A percentile compares a stretch with the other conserved stretches of the same genome.
Evolutionary conservation across 2,888 invertebrate species (phyloP).

Genomic region (Tenthredo mesomela): DNA sequence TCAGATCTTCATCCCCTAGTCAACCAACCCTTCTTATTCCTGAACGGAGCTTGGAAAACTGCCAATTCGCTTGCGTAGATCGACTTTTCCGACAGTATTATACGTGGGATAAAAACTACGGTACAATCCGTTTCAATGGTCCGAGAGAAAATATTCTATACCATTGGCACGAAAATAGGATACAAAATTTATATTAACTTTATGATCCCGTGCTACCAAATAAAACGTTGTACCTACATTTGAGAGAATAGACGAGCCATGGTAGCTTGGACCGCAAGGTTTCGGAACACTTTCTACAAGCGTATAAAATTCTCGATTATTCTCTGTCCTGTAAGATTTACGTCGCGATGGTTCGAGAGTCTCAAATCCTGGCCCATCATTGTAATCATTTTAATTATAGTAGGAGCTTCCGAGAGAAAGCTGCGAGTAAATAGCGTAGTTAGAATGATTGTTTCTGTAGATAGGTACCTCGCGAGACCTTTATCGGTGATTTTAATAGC

Average conservation of each 20-base stretch:
- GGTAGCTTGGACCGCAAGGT: background rate
- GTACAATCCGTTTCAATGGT: conserved; percentile 51
- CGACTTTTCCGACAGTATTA: conserved; percentile 49
- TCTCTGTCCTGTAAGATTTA: background rate
- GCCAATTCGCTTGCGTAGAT: conserved; percentile 66
- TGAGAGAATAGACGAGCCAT: background rate
- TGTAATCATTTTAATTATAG: conserved; percentile 48
- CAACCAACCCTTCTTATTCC: conserved; percentile 47
- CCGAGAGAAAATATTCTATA: conserved; percentile 29
- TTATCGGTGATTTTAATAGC: conserved; percentile 60
- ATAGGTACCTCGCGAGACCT: conserved; percentile 12
- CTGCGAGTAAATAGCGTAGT: conserved; percentile 15
- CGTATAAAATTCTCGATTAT: background rate
- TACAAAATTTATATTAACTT: conserved; percentile 39
- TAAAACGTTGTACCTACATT: background rate
- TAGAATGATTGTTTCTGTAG: conserved; percentile 32
- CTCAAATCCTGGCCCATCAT: background rate
- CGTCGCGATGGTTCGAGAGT: background rate
- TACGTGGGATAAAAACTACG: conserved; percentile 44
- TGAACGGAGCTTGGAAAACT: conserved; percentile 63
- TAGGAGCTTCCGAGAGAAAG: conserved; percentile 15
- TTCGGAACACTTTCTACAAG: background rate
- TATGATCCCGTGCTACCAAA: background rate
- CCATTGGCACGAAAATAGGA: conserved; percentile 34
- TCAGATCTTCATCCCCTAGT: conserved; percentile 69